These are phyloP conservation scores for Ridgeia piscesae DNA, from an alignment of 1,140 invertebrate species.

Conservation along the genomic window DNA sequence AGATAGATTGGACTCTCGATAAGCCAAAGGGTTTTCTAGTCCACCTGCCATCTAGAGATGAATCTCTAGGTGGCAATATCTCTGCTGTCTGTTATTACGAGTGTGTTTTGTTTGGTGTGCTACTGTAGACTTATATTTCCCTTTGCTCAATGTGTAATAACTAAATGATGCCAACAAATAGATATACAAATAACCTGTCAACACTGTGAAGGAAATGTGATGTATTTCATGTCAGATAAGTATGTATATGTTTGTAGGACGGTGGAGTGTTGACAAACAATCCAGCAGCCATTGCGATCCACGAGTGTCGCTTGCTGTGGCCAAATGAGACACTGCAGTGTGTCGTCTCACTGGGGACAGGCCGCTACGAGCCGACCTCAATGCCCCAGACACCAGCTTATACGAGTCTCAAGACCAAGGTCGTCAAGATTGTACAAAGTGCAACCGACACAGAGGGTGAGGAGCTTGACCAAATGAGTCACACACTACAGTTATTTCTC, in stretches of 20 bases:
- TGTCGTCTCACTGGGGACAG: constrained; percentile 87
- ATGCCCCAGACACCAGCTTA: constrained; percentile 29
- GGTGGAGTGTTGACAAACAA: constrained; percentile 88
- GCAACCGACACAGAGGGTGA: constrained; percentile 87
- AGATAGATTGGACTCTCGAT: too few species aligned
- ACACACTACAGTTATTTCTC: background rate
- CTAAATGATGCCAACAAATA: too few species aligned
- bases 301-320: constrained; percentile 78
- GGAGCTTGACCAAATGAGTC: too few species aligned
- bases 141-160: too few species aligned
- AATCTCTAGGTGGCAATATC: too few species aligned
- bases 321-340: constrained; percentile 78
- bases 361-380: constrained; percentile 60
- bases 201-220: too few species aligned
- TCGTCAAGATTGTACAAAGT: constrained; percentile 82
- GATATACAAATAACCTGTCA: too few species aligned
- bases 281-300: constrained; percentile 83
- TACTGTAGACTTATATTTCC: too few species aligned
- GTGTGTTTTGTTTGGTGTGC: too few species aligned
- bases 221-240: background rate
- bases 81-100: too few species aligned
- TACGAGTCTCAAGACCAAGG: constrained; percentile 71
- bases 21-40: too few species aligned
- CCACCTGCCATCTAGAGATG: too few species aligned
- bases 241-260: constrained; percentile 63